Evolutionary conservation across 2,113 vertebrate genomes (phyloP).

Genomic region (Ammospiza nelsoni): DNA sequence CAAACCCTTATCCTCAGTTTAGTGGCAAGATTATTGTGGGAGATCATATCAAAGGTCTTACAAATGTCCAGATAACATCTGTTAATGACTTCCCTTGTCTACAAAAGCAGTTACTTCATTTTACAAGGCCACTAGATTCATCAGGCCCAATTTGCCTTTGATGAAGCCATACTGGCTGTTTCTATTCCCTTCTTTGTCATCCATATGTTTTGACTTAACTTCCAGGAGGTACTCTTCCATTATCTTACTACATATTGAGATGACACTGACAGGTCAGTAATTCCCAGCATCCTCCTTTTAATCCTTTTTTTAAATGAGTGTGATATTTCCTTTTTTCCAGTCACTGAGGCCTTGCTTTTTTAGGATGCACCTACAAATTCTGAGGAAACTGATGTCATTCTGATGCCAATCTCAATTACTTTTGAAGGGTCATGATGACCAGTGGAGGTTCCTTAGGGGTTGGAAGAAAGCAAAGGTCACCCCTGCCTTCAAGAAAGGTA

Average conservation of each 20-base stretch:
- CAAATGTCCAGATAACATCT: not conserved
- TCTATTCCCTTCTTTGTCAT: not conserved
- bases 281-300: not conserved
- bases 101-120: not conserved
- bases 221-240: not conserved
- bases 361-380: not conserved
- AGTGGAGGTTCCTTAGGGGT: not conserved
- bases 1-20: not conserved
- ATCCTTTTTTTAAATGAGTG: not conserved
- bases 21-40: not conserved
- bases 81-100: not conserved
- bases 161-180: not conserved
- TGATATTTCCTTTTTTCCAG: not conserved
- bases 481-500: not conserved
- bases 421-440: not conserved
- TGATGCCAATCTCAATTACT: not conserved
- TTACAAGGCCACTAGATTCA: not conserved
- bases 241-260: not conserved
- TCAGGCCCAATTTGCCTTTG: not conserved
- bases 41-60: not conserved
- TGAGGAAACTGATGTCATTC: not conserved
- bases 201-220: not conserved
- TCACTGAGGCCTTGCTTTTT: not conserved
- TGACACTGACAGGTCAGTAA: not conserved
- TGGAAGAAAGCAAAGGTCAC: not conserved